Base-by-base conservation (phyloP, 2,888 invertebrate genomes). In the Cerceris rybyensis region DNA sequence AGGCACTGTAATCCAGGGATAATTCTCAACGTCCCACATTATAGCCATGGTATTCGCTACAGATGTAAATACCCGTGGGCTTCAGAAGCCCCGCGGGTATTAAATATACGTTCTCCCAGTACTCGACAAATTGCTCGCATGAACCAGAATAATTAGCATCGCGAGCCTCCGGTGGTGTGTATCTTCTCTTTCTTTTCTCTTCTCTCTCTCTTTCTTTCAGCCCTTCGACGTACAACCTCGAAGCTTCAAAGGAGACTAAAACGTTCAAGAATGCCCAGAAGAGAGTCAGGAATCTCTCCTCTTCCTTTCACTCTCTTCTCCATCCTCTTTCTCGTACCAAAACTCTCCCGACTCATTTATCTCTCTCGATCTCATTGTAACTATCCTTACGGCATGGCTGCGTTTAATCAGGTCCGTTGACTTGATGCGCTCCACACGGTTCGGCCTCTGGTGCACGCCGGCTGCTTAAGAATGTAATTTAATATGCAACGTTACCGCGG, bases 111-210 rank as follows among this genome's bases (percentile, higher is more conserved):
- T 87, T 89, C 86, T 82, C 81, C 82, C 77, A 79, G 84, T 87
- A 82, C 86, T 82, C 89, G 90, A 91, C 91, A 90, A 91, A 91
- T 91, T 91, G 90, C 91, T 88, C 88, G 85, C 88, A 88, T 90
- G 88, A 89, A 86, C 90, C 89, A 90, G 89, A 91, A 91, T 91
- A 91, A 91, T 91, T 91, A 91, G 91, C 90, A 90, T 90, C 87
- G 83, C 81, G 77, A 70, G 84, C 84, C 86, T 73, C 83, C 83
- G 85, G 83, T 84, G 82, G 79, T 77, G 71, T 73, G 69, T 60
- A 61, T 58, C 54, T 46, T 74, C 68, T 59, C 60, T 57, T 42
- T 70, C 63, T 75, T 66, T 70, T 66, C 78, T 61, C 72, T 60
- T 71, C 68, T 70, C 67, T 70, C 67, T 59, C 67, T 61, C 72